These are phyloP conservation scores for Miniopterus natalensis DNA, from an alignment of 2,113 vertebrate genomes.

Conservation along the genomic window DNA sequence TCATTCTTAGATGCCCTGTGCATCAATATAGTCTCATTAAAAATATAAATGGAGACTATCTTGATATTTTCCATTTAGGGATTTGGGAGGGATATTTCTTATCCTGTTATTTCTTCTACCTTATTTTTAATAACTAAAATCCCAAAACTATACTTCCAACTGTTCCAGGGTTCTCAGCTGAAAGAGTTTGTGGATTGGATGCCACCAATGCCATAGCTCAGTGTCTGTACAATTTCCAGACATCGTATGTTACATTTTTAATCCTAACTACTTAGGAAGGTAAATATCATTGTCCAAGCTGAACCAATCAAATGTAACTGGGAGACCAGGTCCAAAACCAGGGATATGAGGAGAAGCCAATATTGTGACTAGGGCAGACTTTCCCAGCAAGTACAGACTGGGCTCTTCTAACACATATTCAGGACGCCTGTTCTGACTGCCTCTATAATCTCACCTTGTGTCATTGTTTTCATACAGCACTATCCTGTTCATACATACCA, in stretches of 20 bases:
- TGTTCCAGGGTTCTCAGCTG: neutral
- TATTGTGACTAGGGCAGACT: neutral
- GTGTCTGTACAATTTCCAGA: neutral
- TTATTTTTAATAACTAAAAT: neutral
- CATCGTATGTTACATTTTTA: neutral
- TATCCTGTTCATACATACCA: neutral
- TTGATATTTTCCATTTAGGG: neutral
- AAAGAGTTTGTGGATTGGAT: neutral
- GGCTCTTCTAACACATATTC: rapidly evolving
- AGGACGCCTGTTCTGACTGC: neutral
- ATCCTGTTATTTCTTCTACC: neutral
- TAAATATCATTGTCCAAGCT: neutral
- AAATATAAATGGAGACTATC: neutral
- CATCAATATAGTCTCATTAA: neutral
- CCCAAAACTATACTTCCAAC: neutral
- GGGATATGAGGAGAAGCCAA: neutral
- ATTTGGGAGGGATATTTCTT: neutral
- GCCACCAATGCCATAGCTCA: neutral
- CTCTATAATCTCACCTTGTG: neutral
- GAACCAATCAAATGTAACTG: neutral
- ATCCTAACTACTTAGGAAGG: neutral
- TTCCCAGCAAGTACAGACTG: neutral
- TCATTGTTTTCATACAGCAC: neutral
- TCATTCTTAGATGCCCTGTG: neutral
- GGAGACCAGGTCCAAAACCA: neutral